phyloP scores from a whole-genome alignment of 2,888 invertebrate genomes.

The Xestia ashworthii region DNA sequence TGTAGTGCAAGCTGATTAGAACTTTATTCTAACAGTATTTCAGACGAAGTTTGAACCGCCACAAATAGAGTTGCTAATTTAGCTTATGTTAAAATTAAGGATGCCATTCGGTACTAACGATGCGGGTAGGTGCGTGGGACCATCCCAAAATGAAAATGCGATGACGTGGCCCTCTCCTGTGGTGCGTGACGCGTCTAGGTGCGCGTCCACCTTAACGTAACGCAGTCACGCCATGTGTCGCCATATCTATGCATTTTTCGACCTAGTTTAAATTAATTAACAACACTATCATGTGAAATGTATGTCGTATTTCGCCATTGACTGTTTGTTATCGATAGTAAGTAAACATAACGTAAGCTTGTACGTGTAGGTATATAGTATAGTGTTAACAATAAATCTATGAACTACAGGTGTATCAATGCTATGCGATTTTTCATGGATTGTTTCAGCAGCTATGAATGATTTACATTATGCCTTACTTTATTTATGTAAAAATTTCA shows the following conservation, averaged over 20 bases:
- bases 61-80: too few species aligned
- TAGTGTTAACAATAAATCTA: constrained; percentile 19
- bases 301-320: constrained; percentile 53
- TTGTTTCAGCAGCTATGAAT: background rate
- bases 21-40: too few species aligned
- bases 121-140: background rate
- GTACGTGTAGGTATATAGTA: background rate
- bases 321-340: constrained; percentile 27
- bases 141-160: background rate
- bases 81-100: too few species aligned
- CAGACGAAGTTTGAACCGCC: too few species aligned
- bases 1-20: too few species aligned
- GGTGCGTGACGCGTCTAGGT: background rate
- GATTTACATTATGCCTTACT: background rate
- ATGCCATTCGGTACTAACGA: too few species aligned
- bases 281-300: constrained; percentile 45
- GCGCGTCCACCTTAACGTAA: background rate
- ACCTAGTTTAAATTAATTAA: constrained; percentile 49
- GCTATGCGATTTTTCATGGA: constrained; percentile 7
- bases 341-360: background rate
- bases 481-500: background rate
- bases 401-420: constrained; percentile 4
- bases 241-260: constrained; percentile 43
- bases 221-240: background rate
- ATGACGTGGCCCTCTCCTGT: background rate